Evolutionary conservation across 2,113 vertebrate genomes (phyloP).

Genomic region (Melanotaenia duboulayi): DNA sequence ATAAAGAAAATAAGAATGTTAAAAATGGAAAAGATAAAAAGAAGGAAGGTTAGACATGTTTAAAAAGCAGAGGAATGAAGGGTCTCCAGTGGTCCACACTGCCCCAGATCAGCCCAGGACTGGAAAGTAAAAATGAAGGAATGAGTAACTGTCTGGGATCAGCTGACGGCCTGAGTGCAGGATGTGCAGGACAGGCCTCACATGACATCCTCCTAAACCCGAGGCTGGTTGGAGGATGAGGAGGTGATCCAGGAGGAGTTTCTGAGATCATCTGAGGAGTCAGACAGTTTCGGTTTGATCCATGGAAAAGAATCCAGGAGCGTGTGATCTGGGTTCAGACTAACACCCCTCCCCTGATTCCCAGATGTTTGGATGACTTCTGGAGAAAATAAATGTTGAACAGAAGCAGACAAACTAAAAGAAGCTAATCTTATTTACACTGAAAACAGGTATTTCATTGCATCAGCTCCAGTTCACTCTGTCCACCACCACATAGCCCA

Average conservation of each 20-base stretch:
- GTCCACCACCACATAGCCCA: constrained; percentile 36
- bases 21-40: constrained; percentile 69
- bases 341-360: not conserved
- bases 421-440: constrained; percentile 91
- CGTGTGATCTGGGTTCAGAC: constrained; percentile 26
- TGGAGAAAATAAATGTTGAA: constrained; percentile 71
- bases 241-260: no score
- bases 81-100: constrained; percentile 9
- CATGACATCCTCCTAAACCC: no score
- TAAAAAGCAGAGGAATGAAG: constrained; percentile 48
- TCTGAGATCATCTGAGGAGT: not conserved
- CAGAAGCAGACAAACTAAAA: constrained; percentile 82
- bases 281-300: constrained; percentile 10
- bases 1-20: constrained; percentile 71
- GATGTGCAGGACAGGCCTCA: not conserved
- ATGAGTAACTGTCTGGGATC: constrained; percentile 19
- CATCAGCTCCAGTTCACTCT: constrained; percentile 41
- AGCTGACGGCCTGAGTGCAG: constrained; percentile 17
- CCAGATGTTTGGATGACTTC: constrained; percentile 18
- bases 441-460: constrained; percentile 89
- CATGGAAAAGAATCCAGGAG: constrained; percentile 51
- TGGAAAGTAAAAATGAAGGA: no score
- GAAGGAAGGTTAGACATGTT: constrained; percentile 53
- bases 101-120: constrained; percentile 19
- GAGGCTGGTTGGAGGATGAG: no score